Conservation (phyloP, 2,888 invertebrate genomes). For the Epirrhoe tristata region DNA sequence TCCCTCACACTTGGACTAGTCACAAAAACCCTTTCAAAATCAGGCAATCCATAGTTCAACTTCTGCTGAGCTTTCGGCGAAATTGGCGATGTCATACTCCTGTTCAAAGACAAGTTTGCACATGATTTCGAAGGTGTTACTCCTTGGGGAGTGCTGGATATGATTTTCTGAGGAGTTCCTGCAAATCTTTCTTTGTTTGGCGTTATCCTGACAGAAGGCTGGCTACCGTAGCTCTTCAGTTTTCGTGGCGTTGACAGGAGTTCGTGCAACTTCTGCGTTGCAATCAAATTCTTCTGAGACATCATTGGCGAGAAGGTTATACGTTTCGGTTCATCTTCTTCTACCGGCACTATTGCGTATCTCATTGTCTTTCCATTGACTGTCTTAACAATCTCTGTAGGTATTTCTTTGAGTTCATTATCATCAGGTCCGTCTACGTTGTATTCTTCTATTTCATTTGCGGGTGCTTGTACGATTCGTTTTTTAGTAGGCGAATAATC, state of each 20-base stretch:
- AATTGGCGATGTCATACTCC: constrained; percentile 67
- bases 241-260: constrained; percentile 90
- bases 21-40: constrained; percentile 73
- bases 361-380: constrained; percentile 86
- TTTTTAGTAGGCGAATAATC: constrained; percentile 82
- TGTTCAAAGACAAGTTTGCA: constrained; percentile 69
- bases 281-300: constrained; percentile 87
- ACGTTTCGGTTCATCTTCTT: constrained; percentile 79
- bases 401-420: constrained; percentile 85
- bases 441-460: constrained; percentile 78
- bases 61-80: constrained; percentile 86
- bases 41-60: constrained; percentile 78
- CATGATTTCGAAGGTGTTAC: constrained; percentile 80
- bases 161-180: constrained; percentile 63
- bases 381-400: constrained; percentile 85
- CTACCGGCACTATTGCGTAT: constrained; percentile 86
- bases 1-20: constrained; percentile 75
- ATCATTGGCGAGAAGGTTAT: constrained; percentile 76
- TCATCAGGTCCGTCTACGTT: constrained; percentile 85
- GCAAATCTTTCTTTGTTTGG: constrained; percentile 66
- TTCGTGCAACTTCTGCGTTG: constrained; percentile 92
- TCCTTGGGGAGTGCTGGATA: constrained; percentile 73
- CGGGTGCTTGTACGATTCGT: constrained; percentile 75
- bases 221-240: constrained; percentile 78
- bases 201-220: constrained; percentile 79